Evolutionary conservation across 37 sponge, comb jelly and placozoan genomes (phyloP).

Genomic region (Axinella damicornis): DNA sequence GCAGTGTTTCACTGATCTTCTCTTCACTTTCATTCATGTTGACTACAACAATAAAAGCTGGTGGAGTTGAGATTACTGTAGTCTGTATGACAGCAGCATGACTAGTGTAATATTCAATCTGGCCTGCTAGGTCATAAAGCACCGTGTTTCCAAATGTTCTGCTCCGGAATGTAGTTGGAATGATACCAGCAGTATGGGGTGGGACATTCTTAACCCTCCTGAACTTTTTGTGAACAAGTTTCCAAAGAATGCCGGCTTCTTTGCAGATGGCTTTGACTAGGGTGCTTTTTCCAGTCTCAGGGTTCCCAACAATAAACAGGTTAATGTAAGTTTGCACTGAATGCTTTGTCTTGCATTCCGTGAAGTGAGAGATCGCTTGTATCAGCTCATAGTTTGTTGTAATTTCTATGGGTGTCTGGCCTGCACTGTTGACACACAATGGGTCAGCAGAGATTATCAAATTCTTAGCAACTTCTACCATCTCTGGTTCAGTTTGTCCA

Average conservation of each 20-base stretch:
- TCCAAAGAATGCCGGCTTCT: neutral
- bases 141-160: too few species aligned
- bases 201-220: too few species aligned
- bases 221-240: too few species aligned
- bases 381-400: slow-evolving; percentile 1
- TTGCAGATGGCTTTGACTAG: slow-evolving; percentile 19
- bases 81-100: too few species aligned
- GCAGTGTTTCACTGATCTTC: too few species aligned
- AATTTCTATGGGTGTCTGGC: slow-evolving; percentile 13
- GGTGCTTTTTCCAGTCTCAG: slow-evolving; percentile 45
- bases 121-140: too few species aligned
- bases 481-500: too few species aligned
- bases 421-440: neutral
- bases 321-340: neutral
- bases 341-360: neutral
- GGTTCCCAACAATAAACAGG: slow-evolving; percentile 27
- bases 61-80: too few species aligned
- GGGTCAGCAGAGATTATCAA: neutral
- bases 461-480: too few species aligned
- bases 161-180: neutral
- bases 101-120: too few species aligned
- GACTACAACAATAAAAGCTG: too few species aligned
- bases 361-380: neutral
- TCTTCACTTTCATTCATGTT: too few species aligned
- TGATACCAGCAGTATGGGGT: slow-evolving; percentile 43